Evolutionary conservation across 2,888 invertebrate genomes (phyloP).

Genomic region (Hypena proboscidalis): DNA sequence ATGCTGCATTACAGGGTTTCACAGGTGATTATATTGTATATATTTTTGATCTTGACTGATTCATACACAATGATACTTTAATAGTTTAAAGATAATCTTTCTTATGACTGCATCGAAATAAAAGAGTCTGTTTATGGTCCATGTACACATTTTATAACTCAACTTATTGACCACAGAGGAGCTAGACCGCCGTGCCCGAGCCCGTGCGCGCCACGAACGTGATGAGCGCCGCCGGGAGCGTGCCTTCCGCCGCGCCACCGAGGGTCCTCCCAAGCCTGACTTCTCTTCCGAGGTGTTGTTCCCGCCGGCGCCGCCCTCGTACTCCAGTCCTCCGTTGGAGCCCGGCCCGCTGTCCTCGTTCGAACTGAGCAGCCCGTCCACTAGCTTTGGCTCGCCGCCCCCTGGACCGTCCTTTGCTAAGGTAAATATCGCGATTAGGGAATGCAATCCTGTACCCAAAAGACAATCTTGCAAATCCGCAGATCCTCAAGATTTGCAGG

Average conservation of each 20-base stretch:
- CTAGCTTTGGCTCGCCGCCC: constrained; percentile 55
- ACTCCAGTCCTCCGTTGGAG: constrained; percentile 47
- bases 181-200: constrained; percentile 88
- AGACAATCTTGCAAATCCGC: too few species aligned
- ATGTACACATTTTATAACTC: background rate
- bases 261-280: constrained; percentile 87
- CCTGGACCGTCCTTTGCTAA: constrained; percentile 79
- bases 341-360: constrained; percentile 36
- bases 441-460: too few species aligned
- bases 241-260: constrained; percentile 89
- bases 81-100: too few species aligned
- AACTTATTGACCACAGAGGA: constrained; percentile 84
- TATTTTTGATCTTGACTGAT: too few species aligned
- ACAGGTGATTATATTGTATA: constrained; percentile 78
- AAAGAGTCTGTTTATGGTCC: too few species aligned
- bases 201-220: constrained; percentile 89
- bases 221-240: constrained; percentile 93
- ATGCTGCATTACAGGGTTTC: constrained; percentile 88
- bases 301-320: constrained; percentile 62
- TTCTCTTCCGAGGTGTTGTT: constrained; percentile 83
- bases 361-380: constrained; percentile 42
- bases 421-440: constrained; percentile 49
- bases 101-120: too few species aligned
- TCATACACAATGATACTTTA: too few species aligned
- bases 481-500: too few species aligned